Evolutionary conservation across 2,113 vertebrate genomes (phyloP), one percentile per base, ranked within the genome.

Genomic region (Oryzias javanicus): DNA sequence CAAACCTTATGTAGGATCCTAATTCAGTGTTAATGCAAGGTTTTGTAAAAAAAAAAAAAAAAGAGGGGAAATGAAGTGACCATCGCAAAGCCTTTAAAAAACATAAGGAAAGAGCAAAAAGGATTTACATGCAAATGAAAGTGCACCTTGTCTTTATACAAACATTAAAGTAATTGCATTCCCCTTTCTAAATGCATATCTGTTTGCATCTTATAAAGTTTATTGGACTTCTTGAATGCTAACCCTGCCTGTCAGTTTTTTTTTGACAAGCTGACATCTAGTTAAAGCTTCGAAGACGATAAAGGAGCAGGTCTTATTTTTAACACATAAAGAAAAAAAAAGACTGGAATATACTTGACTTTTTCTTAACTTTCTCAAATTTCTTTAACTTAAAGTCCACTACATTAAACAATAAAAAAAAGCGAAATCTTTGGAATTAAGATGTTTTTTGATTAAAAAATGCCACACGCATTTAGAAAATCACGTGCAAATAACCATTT

Each of bases 91-190:
- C 48, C 20, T 49, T 42, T 19, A 10, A 2, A n/a, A 16, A n/a
- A 29, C 49, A 19, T 54, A 61, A 18, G 51, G 54, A 64, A 35
- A 55, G 45, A 70, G 68, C 18, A 57, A 68, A 74, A 75, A 47
- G 72, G 22, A 81, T 73, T 80, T 42, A 76, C 42, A 87, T 86
- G 78, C 79, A 87, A 89, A 89, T 72, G 27, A 15, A 41, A 64
- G 60, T 64, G 45, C 67, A 80, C 67, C 72, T 61, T 35, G 1
- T 80, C 83, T 86, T 64, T 68, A 87, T 81, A 76, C 49, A 55
- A 73, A 65, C 29, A 47, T 52, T 18, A 78, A 76, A 82, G 52
- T 25, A 59, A 71, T 49, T 61, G 63, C 41, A 14, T 67, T 67
- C 75, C 48, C 48, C 65, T 70, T 66, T 68, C 18, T 67, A 57